Evolutionary conservation across 2,797 vertebrate genomes (phyloP), one percentile per base, ranked within the genome.

Genomic region (Corythornis leucogaster): DNA sequence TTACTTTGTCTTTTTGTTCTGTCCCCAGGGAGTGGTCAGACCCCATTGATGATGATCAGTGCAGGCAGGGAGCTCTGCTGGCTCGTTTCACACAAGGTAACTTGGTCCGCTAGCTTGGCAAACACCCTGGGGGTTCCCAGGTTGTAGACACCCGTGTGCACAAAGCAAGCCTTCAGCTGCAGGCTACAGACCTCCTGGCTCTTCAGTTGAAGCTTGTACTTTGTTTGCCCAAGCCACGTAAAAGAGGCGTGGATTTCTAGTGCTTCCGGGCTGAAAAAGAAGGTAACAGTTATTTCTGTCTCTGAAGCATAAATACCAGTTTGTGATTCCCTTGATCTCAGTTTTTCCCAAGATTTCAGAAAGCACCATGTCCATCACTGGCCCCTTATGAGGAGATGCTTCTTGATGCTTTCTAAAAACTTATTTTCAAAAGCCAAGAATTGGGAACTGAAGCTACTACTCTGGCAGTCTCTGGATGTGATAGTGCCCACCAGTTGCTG

Each of bases 101-200:
- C 98, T 96, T 98, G 98, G 95, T 98, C 97, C 8, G 93, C 97
- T 17, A 98, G 98, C 97, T 98, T 99, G 89, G 99, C 99, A 80
- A 99, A 99, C 63, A 99, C 98, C 43, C 98, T 97, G 4, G 98
- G 98, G 8, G 99, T 99, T 94, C 99, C 99, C 53, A 99, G 98
- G 93, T 99, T 99, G 97, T 99, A 99, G 87, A 99, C 99, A 38
- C 99, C 99, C 0, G 99, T 98, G 79, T 98, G 98, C 80, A 99
- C 98, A 38, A 99, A 99, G 92, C 99, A 99, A 69, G 99, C 99
- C 63, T 97, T 98, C 92, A 99, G 97, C 58, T 98, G 97, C 76
- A 99, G 96, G 79, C 98, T 97, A 82, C 96, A 97, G 17, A 98
- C 98, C 94, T 99, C 98, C 88, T 98, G 98, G 50, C 98, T 97